Evolutionary conservation across 53 echinoderm and acorn worm genomes (phyloP), one percentile per base, ranked within the genome.

Genomic region (Crossaster papposus): DNA sequence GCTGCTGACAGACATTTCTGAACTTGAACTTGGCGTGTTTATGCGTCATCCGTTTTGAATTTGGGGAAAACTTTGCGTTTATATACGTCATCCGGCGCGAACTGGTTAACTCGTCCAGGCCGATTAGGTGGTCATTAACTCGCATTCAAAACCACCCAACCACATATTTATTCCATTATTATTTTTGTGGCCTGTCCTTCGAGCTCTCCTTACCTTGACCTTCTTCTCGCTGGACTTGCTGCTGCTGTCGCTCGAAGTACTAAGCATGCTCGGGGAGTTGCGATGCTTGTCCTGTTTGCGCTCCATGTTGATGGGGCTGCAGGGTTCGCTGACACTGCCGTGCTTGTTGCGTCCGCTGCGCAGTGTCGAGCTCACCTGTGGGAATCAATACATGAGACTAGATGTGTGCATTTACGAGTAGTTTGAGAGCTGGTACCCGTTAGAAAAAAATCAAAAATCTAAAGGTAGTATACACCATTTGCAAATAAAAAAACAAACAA

Each of bases 181-280:
- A 10, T 52, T 58, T 58, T 11, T 58, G 17, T 15, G 58, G 2
- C 58, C 58, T 58, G 3, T 58, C 7, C 0, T 0, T 8, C 0
- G 58, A 58, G 17, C 22, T 58, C 22, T 58, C 58, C 68, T 54
- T 53, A 95, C 95, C 91, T 95, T 94, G 77, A 90, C 87, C 68
- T 92, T 92, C 83, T 94, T 94, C n/a, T 63, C 85, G 32, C 37
- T 81, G 4, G 93, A 95, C 68, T 95, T 95, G 89, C 74, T 83
- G 75, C 99, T 96, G 64, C 96, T 90, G 70, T 99, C 99, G 64
- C 99, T 99, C 3, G 96, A 99, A 23, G 99, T 96, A 64, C 99
- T 99, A 53, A 99, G 92, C 0, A 85, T 93, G 83, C 99, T 96
- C 4, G 99, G 99, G 1, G 99, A 99, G 90, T 94, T 96, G 72